These are phyloP conservation scores for Nannoperca obscura DNA, from an alignment of 2,797 vertebrate genomes.

Conservation along the genomic window DNA sequence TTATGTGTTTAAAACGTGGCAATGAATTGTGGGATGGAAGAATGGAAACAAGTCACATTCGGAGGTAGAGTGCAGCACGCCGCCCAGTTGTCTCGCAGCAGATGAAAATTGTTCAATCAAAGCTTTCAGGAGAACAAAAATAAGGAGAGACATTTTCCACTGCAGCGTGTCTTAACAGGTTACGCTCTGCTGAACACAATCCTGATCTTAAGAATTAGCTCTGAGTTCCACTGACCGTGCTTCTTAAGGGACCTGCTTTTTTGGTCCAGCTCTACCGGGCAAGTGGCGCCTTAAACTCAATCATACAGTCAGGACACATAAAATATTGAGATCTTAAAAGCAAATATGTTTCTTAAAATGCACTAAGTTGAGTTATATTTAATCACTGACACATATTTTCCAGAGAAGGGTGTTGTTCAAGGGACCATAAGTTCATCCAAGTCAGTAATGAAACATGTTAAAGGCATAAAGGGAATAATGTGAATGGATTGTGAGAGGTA, in stretches of 20 bases:
- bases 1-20: slow-evolving; percentile 27
- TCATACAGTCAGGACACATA: slow-evolving; percentile 75
- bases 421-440: slow-evolving; percentile 56
- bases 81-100: slow-evolving; percentile 46
- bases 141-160: slow-evolving; percentile 69
- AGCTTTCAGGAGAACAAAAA: slow-evolving; percentile 70
- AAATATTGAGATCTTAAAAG: slow-evolving; percentile 87
- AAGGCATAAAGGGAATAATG: slow-evolving; percentile 46
- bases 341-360: slow-evolving; percentile 78
- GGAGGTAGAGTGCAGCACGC: slow-evolving; percentile 23
- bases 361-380: slow-evolving; percentile 77
- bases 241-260: slow-evolving; percentile 68
- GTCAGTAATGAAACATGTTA: slow-evolving; percentile 64
- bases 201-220: slow-evolving; percentile 74
- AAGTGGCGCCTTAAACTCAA: slow-evolving; percentile 70
- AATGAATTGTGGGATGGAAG: slow-evolving; percentile 24
- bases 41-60: slow-evolving; percentile 34
- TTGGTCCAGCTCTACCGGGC: slow-evolving; percentile 55
- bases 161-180: slow-evolving; percentile 76
- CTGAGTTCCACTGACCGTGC: slow-evolving; percentile 76
- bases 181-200: slow-evolving; percentile 77
- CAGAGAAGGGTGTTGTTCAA: slow-evolving; percentile 55
- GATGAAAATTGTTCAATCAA: slow-evolving; percentile 74
- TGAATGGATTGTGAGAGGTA: slow-evolving; percentile 9
- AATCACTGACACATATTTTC: slow-evolving; percentile 78